Conservation (phyloP, 2,113 vertebrate species). For the Callaeas wilsoni region DNA sequence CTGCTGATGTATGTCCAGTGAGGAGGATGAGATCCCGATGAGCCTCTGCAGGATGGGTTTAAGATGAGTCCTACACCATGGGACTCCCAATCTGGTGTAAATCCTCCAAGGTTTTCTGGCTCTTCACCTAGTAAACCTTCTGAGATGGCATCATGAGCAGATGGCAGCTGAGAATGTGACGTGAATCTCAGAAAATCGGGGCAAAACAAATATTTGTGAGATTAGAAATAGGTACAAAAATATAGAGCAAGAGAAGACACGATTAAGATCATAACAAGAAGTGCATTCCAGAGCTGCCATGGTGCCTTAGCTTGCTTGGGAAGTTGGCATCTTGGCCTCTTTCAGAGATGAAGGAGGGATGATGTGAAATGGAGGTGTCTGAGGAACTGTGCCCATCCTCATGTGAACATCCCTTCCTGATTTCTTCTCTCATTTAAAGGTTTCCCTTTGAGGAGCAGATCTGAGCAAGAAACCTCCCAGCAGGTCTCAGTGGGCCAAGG, state of each 20-base stretch:
- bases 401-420: not conserved
- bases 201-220: not conserved
- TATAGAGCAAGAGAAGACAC: not conserved
- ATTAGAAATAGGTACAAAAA: conserved; percentile 34
- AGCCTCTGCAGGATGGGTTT: not conserved
- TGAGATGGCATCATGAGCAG: not conserved
- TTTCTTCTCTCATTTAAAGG: not conserved
- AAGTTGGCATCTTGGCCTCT: not conserved
- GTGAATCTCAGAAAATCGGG: not conserved
- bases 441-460: not conserved
- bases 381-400: not conserved
- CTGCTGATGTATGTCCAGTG: not conserved
- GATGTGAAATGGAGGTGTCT: not conserved
- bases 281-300: conserved; percentile 12
- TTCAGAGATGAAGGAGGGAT: not conserved
- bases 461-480: not conserved
- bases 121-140: not conserved
- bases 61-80: not conserved
- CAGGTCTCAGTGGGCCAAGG: not conserved
- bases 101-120: not conserved
- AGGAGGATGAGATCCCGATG: not conserved
- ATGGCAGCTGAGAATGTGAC: not conserved
- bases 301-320: not conserved
- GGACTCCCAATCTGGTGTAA: not conserved
- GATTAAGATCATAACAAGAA: not conserved